Evolutionary conservation across 2,113 vertebrate species (phyloP).

Genomic region (Labeo catla): DNA sequence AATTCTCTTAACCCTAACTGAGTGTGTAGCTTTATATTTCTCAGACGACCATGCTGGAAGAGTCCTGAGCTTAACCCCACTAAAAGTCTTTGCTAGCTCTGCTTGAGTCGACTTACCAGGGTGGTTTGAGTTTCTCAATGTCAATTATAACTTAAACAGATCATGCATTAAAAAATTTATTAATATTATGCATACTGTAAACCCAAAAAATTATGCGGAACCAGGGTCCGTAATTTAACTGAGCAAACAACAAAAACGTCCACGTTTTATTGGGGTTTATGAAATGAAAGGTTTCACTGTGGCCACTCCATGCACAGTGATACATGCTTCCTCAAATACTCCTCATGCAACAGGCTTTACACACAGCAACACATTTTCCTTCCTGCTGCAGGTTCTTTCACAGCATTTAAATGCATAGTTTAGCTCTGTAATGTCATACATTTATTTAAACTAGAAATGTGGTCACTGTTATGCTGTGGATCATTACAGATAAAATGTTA

Average conservation of each 20-base stretch:
- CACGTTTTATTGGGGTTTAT: background rate
- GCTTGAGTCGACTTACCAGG: too few species aligned
- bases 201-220: too few species aligned
- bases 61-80: too few species aligned
- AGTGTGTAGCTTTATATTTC: too few species aligned
- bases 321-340: background rate
- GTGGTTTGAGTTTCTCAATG: too few species aligned
- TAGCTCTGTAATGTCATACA: background rate
- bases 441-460: background rate
- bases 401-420: background rate
- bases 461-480: too few species aligned
- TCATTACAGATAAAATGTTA: background rate
- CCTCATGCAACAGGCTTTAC: background rate
- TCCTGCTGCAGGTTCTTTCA: background rate
- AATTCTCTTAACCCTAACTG: too few species aligned
- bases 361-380: background rate
- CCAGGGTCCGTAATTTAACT: background rate
- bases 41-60: too few species aligned
- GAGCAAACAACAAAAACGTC: background rate
- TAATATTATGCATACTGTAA: too few species aligned
- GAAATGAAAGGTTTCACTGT: slow-evolving; percentile 32
- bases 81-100: too few species aligned
- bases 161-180: too few species aligned
- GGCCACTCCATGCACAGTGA: slow-evolving; percentile 20
- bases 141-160: too few species aligned